These are phyloP conservation scores for Fukomys damarensis DNA, from an alignment of 2,113 vertebrate species.

Conservation along the genomic window DNA sequence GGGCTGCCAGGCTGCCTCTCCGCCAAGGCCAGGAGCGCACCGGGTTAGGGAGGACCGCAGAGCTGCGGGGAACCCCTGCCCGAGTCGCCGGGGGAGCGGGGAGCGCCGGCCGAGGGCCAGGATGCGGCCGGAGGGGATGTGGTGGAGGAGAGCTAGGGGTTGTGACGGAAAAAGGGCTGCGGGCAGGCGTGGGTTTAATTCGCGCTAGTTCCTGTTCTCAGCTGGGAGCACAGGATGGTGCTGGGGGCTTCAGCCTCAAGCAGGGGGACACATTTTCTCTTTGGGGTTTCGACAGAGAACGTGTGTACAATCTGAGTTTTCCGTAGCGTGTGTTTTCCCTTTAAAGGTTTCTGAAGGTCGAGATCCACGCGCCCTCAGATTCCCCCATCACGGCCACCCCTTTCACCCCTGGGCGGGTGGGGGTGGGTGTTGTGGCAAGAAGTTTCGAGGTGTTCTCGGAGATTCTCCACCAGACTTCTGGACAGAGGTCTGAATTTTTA, in stretches of 20 bases:
- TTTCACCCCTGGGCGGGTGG: neutral
- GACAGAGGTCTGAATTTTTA: neutral
- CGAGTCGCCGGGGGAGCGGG: neutral
- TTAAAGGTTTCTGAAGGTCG: neutral
- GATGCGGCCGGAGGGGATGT: neutral
- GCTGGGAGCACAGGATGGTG: accelerated
- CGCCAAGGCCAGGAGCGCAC: neutral
- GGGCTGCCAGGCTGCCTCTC: neutral
- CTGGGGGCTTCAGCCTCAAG: neutral
- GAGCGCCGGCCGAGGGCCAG: neutral
- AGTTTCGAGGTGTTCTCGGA: neutral
- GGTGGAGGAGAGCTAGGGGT: neutral
- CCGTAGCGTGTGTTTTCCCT: neutral
- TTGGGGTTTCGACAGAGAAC: neutral
- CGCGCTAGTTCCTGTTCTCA: neutral
- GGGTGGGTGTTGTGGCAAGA: no score
- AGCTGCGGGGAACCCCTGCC: neutral
- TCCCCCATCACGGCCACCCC: neutral
- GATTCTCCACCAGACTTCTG: neutral
- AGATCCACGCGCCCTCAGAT: neutral
- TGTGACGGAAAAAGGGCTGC: constrained; percentile 17
- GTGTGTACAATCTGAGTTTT: neutral
- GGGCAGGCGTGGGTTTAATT: neutral
- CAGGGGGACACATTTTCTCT: neutral
- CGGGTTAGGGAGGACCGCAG: neutral